Evolutionary conservation across 2,888 invertebrate species (phyloP).

Genomic region (Julus scandinavius): DNA sequence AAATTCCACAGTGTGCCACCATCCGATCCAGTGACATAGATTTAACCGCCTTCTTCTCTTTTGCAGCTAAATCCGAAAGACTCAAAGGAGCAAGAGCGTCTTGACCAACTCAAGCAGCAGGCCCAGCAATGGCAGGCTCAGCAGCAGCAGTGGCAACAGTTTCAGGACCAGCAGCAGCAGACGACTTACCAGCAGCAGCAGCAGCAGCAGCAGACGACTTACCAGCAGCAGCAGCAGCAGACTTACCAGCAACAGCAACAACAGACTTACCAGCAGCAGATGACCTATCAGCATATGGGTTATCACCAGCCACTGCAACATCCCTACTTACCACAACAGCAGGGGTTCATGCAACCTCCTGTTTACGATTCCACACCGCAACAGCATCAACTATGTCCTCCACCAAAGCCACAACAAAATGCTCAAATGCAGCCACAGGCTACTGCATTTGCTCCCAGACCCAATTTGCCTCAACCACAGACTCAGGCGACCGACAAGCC

Average conservation of each 20-base stretch:
- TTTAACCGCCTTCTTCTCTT: not conserved
- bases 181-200: not conserved
- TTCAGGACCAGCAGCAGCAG: constrained; percentile 55
- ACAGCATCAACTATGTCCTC: not conserved
- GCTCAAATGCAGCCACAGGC: not conserved
- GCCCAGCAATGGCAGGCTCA: constrained; percentile 57
- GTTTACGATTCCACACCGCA: not conserved
- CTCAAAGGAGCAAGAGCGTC: constrained; percentile 55
- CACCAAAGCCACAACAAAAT: constrained; percentile 21
- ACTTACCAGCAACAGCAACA: too few relatives aligned
- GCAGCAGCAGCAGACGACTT: not conserved
- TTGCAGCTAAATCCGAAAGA: constrained; percentile 32
- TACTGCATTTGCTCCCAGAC: not conserved
- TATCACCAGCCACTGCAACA: constrained; percentile 20
- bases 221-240: not conserved
- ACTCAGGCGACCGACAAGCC: too few relatives aligned
- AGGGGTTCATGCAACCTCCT: not conserved
- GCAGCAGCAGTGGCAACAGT: constrained; percentile 55
- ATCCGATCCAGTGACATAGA: too few relatives aligned
- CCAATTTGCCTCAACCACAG: not conserved
- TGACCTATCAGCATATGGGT: not conserved
- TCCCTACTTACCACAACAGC: not conserved
- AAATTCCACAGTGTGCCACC: too few relatives aligned
- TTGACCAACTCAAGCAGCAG: constrained; percentile 56
- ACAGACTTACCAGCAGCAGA: too few relatives aligned